Evolutionary conservation across 2,113 vertebrate genomes (phyloP), one percentile per base, ranked within the genome.

Genomic region (Salvelinus sp.): DNA sequence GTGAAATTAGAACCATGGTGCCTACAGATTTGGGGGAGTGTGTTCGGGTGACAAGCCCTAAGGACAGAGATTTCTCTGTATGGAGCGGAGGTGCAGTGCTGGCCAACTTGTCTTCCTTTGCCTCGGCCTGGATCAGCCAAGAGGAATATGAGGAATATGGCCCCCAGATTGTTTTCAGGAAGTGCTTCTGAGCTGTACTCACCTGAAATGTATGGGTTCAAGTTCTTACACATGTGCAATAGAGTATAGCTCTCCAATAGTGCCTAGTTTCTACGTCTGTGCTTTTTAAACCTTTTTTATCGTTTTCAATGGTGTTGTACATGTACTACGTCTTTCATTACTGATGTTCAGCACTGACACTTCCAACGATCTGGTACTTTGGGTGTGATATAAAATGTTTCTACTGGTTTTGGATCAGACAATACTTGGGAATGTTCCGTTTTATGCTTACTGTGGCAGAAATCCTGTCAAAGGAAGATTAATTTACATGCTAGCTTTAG

Each of bases 51-150:
- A 67, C 62, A 20, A 91, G 92, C 70, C 91, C 90, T 0, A 65
- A 58, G 33, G 90, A 91, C 79, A 74, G 93, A 28, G 90, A 91
- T 80, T 92, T 88, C 75, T 87, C 91, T 0, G 93, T 93, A 80
- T 94, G 93, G 92, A 76, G 83, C 0, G 93, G 93, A 0, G 93
- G 93, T 0, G 91, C 92, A 0, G 83, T 89, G 4, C 85, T 94
- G 70, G 89, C 91, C 78, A 87, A 66, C 79, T 66, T 90, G 75
- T 72, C 86, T 0, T 44, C 79, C 4, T 88, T 92, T 69, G 27
- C 50, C 76, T 76, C 80, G 0, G 86, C 87, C 0, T 94, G 93
- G 92, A 93, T 94, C 88, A 88, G 88, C 62, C 87, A 48, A 22
- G 87, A 90, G 0, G 93, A 94, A 23, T 94, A 93, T 0, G 88